Evolutionary conservation across 1,140 invertebrate species (phyloP).

Genomic region (Drosophila trapezifrons): DNA sequence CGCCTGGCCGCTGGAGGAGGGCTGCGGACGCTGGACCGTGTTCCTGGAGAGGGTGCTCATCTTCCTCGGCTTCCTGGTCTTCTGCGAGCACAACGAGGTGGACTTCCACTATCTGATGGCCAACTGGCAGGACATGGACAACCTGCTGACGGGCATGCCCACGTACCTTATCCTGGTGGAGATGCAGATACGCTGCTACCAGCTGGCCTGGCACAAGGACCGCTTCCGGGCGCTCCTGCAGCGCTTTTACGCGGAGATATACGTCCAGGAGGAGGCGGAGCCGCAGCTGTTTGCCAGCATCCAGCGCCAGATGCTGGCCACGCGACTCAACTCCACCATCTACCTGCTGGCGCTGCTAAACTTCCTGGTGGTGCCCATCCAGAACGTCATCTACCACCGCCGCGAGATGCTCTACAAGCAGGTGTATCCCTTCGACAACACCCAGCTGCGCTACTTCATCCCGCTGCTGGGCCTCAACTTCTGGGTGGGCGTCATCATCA

Average conservation of each 20-base stretch:
- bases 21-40: conserved; percentile 15
- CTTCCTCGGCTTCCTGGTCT: conserved; percentile 60
- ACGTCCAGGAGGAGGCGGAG: conserved; percentile 37
- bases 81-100: conserved; percentile 58
- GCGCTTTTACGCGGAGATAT: conserved; percentile 68
- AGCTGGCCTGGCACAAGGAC: conserved; percentile 59
- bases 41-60: conserved; percentile 33
- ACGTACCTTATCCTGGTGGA: conserved; percentile 68
- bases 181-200: conserved; percentile 64
- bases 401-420: conserved; percentile 69
- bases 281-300: conserved; percentile 44
- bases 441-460: conserved; percentile 41
- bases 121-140: conserved; percentile 58
- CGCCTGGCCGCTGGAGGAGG: conserved; percentile 65
- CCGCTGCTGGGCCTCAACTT: conserved; percentile 57
- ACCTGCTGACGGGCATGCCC: conserved; percentile 65
- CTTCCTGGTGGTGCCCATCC: conserved; percentile 55
- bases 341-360: conserved; percentile 63
- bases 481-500: conserved; percentile 68
- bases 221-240: conserved; percentile 55
- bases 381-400: conserved; percentile 54
- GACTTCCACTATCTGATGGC: conserved; percentile 59
- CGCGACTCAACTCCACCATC: conserved; percentile 50
- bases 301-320: conserved; percentile 55
- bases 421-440: conserved; percentile 66